Base-by-base conservation (phyloP, 2,113 vertebrate species). In the Micromys minutus region DNA sequence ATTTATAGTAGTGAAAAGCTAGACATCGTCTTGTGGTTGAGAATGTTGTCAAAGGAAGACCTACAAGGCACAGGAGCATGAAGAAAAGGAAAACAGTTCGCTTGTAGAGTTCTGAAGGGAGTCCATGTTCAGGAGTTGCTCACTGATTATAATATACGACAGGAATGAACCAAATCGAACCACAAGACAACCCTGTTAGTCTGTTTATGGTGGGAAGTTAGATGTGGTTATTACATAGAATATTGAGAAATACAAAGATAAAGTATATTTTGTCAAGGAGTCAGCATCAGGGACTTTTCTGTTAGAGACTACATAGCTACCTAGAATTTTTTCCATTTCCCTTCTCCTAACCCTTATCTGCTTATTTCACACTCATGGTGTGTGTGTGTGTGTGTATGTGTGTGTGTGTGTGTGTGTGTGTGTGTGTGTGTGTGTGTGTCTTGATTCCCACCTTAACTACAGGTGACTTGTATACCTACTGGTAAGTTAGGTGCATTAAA, bases 1-100 rank as follows among this genome's bases (percentile, higher is more conserved):
- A 85, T 92, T 95, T 94, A 65, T 88, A 80, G 81, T 85, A 86
- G 52, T 89, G 89, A 77, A 93, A 96, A 94, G 55, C 19, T 65
- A 80, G 90, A 75, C 85, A 94, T 81, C 90, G 74, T 91, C 87
- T 92, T 50, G 71, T 93, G 95, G n/a, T 75, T 94, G 29, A 80
- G 83, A 87, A 31, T 57, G 16, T 76, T 96, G 75, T 92, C 85
- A 80, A 67, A 87, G 67, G 84, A 74, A 85, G 75, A 79, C 75
- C 55, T 87, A 45, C 1, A 85, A n/a, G 80, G 81, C 80, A 94
- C 36, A 81, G 59, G 91, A 71, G 36, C 77, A 72, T 47, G 88
- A 88, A 74, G 75, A 71, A 94, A 93, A 71, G 52, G 87, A 93
- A 89, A 91, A 47, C 39, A 61, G 26, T 75, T 80, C 50, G 67